Evolutionary conservation across 2,113 vertebrate genomes (phyloP), one percentile per base, ranked within the genome.

Genomic region (Saimiri boliviensis): DNA sequence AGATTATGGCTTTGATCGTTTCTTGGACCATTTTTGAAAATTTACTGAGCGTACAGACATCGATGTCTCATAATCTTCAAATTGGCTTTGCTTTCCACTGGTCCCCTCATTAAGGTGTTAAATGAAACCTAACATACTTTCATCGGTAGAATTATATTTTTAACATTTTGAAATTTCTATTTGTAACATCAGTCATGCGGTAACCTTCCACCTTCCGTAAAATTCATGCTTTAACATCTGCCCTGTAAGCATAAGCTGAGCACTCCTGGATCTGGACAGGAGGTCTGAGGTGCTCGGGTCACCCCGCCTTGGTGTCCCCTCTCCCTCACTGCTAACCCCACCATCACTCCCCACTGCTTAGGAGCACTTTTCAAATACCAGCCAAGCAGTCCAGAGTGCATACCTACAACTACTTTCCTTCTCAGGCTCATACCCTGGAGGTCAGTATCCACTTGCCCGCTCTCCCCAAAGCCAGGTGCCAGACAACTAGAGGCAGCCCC

Each of bases 1-100:
- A 1, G 30, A 35, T 23, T 10, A 60, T 16, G 6, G 3, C 2
- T 66, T 19, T 10, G 17, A 4, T 42, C 2, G 0, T 21, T 63
- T 25, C 6, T 13, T 32, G 25, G 23, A n/a, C 21, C 37, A 4
- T 19, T 35, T 37, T 25, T 35, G 4, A 90, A 66, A 47, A 32
- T 2, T 20, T 42, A 9, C 73, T 3, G 12, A 17, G 11, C 0
- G 9, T 54, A 3, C 19, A 16, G 58, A 68, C 11, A 3, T 32
- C 16, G 0, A 9, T 45, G 47, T 56, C 37, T 12, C 80, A 37
- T 27, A 1, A 3, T 47, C 49, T 52, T 45, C n/a, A 32, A 66
- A 74, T 8, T 30, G 12, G 56, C 47, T 68, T 35, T 5, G 9
- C 45, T 77, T 79, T 13, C 37, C 13, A 1, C 30, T 0, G 32